Conservation (phyloP, 2,888 invertebrate species). For the Yponomeuta evonymella region DNA sequence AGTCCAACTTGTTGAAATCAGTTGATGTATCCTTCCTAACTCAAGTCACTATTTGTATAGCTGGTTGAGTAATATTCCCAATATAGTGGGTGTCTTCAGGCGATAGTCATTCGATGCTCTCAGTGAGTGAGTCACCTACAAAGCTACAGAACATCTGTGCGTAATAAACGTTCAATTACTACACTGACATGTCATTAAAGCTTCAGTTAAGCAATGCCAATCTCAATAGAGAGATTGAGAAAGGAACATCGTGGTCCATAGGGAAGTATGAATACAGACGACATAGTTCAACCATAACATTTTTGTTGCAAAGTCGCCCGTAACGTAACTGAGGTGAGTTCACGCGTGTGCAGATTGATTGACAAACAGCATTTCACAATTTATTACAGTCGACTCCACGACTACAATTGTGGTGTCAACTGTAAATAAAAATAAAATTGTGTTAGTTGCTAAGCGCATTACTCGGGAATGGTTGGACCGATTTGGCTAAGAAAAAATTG, state of each 20-base stretch:
- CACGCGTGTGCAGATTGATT: too few species aligned
- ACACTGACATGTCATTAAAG: neutral
- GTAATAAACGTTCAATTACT: neutral
- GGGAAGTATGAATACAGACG: neutral
- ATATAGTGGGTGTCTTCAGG: conserved; percentile 43
- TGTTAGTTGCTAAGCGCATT: too few species aligned
- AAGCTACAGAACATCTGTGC: conserved; percentile 32
- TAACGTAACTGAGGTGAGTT: too few species aligned
- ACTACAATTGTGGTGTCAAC: too few species aligned
- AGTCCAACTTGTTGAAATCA: neutral
- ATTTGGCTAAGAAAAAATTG: too few species aligned
- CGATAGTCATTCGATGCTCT: conserved; percentile 32
- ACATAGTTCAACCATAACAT: too few species aligned
- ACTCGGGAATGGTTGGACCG: too few species aligned
- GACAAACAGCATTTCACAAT: too few species aligned
- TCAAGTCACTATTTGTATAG: neutral
- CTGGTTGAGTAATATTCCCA: conserved; percentile 56
- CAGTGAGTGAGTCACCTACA: conserved; percentile 42
- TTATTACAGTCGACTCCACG: too few species aligned
- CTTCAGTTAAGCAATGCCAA: neutral
- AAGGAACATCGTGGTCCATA: neutral
- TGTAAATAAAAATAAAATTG: too few species aligned
- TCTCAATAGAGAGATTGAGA: neutral
- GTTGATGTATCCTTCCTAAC: neutral
- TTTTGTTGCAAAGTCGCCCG: too few species aligned